Percentiles rank a stretch among this genome's conserved stretches.
Conservation (phyloP, 2,113 vertebrate genomes). For the Thamnophis sirtalis region DNA sequence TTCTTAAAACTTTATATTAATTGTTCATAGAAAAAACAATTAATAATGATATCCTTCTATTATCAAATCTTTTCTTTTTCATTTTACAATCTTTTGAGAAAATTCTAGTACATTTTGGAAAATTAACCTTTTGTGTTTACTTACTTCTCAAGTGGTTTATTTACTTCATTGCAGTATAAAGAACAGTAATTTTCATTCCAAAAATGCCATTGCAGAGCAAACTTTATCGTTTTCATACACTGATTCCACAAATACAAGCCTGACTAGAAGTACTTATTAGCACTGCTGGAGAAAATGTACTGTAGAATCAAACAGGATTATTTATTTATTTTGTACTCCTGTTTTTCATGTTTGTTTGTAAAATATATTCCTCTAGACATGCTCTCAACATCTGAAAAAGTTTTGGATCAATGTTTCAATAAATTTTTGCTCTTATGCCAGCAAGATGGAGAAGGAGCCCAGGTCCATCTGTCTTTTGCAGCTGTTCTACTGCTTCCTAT, state of each 20-base stretch:
- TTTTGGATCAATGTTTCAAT: background rate
- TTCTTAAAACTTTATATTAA: too few species aligned
- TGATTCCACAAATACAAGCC: background rate
- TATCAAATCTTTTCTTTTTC: too few species aligned
- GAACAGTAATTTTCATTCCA: background rate
- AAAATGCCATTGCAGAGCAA: background rate
- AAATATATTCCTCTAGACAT: background rate
- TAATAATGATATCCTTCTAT: too few species aligned
- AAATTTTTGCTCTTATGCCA: background rate
- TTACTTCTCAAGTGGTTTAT: background rate
- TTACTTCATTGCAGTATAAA: background rate
- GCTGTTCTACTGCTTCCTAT: background rate
- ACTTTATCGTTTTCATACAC: background rate
- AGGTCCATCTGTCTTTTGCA: background rate
- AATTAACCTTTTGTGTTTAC: too few species aligned
- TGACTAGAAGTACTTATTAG: background rate
- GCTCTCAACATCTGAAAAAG: background rate
- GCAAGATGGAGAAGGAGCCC: background rate
- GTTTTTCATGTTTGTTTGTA: background rate
- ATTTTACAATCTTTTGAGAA: too few species aligned
- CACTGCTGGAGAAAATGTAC: background rate
- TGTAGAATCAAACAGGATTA: background rate
- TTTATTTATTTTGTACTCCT: background rate
- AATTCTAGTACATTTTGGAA: too few species aligned
- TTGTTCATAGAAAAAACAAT: too few species aligned